These are phyloP conservation scores for Takifugu rubripes DNA, from an alignment of 2,797 vertebrate genomes.

Conservation along the genomic window DNA sequence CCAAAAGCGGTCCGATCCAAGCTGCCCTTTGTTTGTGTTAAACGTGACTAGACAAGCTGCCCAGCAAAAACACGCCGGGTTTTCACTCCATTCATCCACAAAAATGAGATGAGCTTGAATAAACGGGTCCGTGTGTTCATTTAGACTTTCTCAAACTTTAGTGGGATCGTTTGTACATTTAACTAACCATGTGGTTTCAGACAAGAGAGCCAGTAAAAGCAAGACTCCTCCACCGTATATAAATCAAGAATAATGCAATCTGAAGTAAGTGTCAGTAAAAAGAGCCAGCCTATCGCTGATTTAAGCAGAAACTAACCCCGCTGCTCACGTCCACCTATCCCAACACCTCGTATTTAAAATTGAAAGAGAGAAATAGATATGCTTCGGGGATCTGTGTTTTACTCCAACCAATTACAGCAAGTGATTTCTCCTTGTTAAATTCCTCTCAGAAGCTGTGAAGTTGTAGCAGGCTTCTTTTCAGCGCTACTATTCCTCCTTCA, in stretches of 20 bases:
- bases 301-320: conserved; percentile 38
- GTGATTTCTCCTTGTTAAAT: conserved; percentile 27
- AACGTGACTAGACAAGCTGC: conserved; percentile 16
- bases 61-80: conserved; percentile 21
- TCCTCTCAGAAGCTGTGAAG: conserved; percentile 45
- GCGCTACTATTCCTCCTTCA: conserved; percentile 43
- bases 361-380: conserved; percentile 18
- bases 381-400: neutral
- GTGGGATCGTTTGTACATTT: conserved; percentile 47
- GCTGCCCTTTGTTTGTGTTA: conserved; percentile 36
- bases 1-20: conserved; percentile 45
- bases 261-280: conserved; percentile 48
- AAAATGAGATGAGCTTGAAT: conserved; percentile 20
- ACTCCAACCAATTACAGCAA: conserved; percentile 28
- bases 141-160: conserved; percentile 50
- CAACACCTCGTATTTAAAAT: conserved; percentile 23
- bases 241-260: conserved; percentile 46
- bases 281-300: conserved; percentile 12
- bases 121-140: conserved; percentile 19
- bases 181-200: conserved; percentile 41
- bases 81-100: no score
- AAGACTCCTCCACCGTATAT: conserved; percentile 54
- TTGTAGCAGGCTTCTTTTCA: conserved; percentile 47
- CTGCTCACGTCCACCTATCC: conserved; percentile 39
- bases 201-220: conserved; percentile 49